Evolutionary conservation across 1,140 invertebrate genomes (phyloP), one percentile per base, ranked within the genome.

Genomic region (Rhynchophorus ferrugineus): DNA sequence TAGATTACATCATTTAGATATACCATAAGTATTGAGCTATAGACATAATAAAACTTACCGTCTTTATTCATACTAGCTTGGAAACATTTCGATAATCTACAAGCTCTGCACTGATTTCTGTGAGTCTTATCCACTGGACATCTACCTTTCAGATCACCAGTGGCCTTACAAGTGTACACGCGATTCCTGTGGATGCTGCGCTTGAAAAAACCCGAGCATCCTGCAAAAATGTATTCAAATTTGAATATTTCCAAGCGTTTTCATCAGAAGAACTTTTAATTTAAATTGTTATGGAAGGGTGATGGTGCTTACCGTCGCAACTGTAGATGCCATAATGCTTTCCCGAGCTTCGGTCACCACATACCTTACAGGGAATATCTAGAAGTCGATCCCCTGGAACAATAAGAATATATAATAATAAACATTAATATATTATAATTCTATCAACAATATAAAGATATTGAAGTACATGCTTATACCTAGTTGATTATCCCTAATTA

Each of bases 1-100:
- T n/a, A n/a, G n/a, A n/a, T n/a, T n/a, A n/a, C n/a, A n/a, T n/a
- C n/a, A n/a, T n/a, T n/a, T n/a, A n/a, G n/a, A n/a, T n/a, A n/a
- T n/a, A n/a, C n/a, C n/a, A n/a, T n/a, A n/a, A n/a, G n/a, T n/a
- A n/a, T n/a, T n/a, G n/a, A n/a, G n/a, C n/a, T n/a, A n/a, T n/a
- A n/a, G n/a, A n/a, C n/a, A n/a, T n/a, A 37, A 37, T 13, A 8
- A 3, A 37, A 46, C 89, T 89, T 76, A 97, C 95, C 94, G 77
- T 98, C 94, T 80, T 95, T 96, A 71, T 98, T 97, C 95, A 98
- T 98, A 57, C 91, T 88, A 34, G 91, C 92, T 71, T 94, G 88
- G 68, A 97, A 92, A 71, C 95, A 98, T 76, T 97, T 97, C 63
- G 88, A 90, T 17, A 98, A 81, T 39, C 95, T 78, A 70, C 95